phyloP scores from a whole-genome alignment of 2,888 invertebrate species.

The Scaptomyza tumidula region DNA sequence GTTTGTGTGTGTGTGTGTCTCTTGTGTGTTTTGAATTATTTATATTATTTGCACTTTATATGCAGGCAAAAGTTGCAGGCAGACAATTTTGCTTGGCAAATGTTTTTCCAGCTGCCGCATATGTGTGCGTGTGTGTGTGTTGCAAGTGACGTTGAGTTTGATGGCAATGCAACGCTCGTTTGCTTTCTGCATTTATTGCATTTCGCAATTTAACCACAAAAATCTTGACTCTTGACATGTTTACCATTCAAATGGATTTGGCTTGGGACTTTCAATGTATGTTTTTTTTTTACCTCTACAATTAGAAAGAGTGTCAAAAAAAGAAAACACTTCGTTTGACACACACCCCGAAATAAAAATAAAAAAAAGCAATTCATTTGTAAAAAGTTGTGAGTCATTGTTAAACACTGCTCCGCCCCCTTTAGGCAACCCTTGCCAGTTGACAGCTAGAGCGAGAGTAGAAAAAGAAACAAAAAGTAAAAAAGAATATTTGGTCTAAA shows the following conservation, averaged over 20 bases:
- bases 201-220: slow-evolving; percentile 56
- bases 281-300: slow-evolving; percentile 23
- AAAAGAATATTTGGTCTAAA: slow-evolving; percentile 39
- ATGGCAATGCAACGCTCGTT: slow-evolving; percentile 53
- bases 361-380: slow-evolving; percentile 54
- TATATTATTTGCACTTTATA: slow-evolving; percentile 77
- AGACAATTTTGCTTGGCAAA: slow-evolving; percentile 42
- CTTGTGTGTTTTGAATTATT: slow-evolving; percentile 73
- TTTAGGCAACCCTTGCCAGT: slow-evolving; percentile 30
- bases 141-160: slow-evolving; percentile 61
- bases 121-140: slow-evolving; percentile 10
- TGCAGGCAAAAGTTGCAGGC: slow-evolving; percentile 45
- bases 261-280: background rate
- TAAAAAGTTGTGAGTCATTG: slow-evolving; percentile 57
- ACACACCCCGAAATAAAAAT: slow-evolving; percentile 4
- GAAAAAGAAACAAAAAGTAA: slow-evolving; percentile 1
- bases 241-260: slow-evolving; percentile 29
- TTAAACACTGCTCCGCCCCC: slow-evolving; percentile 14
- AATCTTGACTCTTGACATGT: slow-evolving; percentile 72
- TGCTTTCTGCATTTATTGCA: slow-evolving; percentile 60
- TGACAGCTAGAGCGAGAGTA: slow-evolving; percentile 6
- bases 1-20: slow-evolving; percentile 43
- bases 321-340: slow-evolving; percentile 14
- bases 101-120: slow-evolving; percentile 24
- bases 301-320: slow-evolving; percentile 69